phyloP scores from a whole-genome alignment of 2,113 vertebrate genomes.

The Phalacrocorax pelagicus region DNA sequence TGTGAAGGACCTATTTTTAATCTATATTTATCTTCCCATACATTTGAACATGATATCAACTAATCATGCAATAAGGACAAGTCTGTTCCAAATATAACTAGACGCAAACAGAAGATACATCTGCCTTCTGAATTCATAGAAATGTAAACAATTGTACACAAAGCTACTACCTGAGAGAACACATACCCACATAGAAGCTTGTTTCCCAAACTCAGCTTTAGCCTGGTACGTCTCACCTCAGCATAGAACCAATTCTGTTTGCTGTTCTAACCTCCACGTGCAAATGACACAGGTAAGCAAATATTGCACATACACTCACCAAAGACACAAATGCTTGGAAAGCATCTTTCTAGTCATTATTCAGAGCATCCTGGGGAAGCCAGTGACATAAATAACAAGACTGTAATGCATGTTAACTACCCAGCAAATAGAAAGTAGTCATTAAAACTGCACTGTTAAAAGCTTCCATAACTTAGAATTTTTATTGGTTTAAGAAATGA shows the following conservation, averaged over 20 bases:
- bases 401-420: neutral
- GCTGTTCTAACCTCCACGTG: neutral
- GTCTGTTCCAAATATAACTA: neutral
- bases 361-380: neutral
- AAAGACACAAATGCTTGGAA: neutral
- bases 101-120: neutral
- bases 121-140: neutral
- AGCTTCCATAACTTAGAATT: neutral
- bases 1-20: neutral
- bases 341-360: neutral
- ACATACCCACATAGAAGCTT: neutral
- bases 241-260: neutral
- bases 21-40: neutral
- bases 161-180: neutral
- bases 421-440: neutral
- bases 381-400: neutral
- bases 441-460: neutral
- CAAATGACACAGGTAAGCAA: neutral
- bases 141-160: rapidly evolving
- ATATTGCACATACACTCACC: neutral
- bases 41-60: neutral
- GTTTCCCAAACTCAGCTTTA: neutral
- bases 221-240: neutral
- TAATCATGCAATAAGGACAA: neutral
- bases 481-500: neutral